Evolutionary conservation across 2,797 vertebrate genomes (phyloP).

Genomic region (Schizothorax lantsangensis): DNA sequence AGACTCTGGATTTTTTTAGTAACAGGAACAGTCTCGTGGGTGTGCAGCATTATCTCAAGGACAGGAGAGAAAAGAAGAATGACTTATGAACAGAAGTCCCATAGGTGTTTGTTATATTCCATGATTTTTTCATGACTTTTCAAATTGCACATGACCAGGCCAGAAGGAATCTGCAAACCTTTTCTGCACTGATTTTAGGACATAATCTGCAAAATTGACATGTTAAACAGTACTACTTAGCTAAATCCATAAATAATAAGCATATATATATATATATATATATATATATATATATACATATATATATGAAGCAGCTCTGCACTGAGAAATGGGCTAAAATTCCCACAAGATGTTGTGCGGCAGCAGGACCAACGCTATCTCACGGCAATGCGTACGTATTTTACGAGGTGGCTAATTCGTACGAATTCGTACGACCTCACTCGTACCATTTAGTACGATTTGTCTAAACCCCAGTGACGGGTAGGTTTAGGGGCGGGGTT

Average conservation of each 20-base stretch:
- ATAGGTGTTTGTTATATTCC: background rate
- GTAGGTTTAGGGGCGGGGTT: no score
- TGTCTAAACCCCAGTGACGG: no score
- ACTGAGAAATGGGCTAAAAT: no score
- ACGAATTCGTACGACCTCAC: no score
- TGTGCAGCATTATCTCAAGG: slow-evolving; percentile 25
- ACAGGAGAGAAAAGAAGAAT: background rate
- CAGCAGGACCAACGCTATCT: no score
- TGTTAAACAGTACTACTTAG: background rate
- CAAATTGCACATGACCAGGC: background rate
- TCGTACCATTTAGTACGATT: no score
- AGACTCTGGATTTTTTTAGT: slow-evolving; percentile 2
- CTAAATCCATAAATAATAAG: background rate
- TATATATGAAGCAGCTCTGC: no score
- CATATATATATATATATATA: no score
- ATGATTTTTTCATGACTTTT: background rate
- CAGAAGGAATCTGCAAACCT: background rate
- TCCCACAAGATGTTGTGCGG: no score
- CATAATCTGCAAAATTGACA: background rate
- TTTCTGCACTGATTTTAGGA: background rate
- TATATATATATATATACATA: no score
- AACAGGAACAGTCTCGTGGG: background rate
- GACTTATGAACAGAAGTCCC: background rate
- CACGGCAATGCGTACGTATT: no score
- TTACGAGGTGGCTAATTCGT: no score